A percentile compares a stretch with the other conserved stretches of the same genome.
Evolutionary conservation across 2,888 invertebrate genomes (phyloP).

Genomic region (Pteria penguin): DNA sequence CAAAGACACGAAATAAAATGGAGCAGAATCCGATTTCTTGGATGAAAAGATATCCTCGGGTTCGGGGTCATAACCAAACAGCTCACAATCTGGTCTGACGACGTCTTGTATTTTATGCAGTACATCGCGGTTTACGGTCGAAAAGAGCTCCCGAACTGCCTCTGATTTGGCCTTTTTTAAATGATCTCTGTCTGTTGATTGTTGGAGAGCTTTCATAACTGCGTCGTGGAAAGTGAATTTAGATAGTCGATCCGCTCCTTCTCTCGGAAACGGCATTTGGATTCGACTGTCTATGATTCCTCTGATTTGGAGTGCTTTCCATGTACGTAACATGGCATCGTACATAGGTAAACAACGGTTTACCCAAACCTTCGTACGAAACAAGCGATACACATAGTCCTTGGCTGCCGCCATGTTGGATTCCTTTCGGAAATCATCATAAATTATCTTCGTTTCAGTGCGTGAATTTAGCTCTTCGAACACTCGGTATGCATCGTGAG

Average conservation of each 20-base stretch:
- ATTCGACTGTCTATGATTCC: background rate
- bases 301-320: background rate
- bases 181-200: background rate
- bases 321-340: background rate
- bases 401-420: background rate
- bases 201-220: background rate
- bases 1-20: background rate
- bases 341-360: background rate
- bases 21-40: background rate
- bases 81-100: background rate
- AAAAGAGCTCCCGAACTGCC: background rate
- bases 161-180: background rate
- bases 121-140: background rate
- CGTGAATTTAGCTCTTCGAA: background rate
- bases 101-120: background rate
- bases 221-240: background rate
- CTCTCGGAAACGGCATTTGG: background rate
- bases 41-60: background rate
- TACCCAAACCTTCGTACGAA: background rate
- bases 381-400: background rate
- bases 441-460: background rate
- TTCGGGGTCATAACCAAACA: background rate
- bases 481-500: background rate
- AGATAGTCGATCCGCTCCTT: background rate
- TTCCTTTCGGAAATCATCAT: background rate